phyloP scores from a whole-genome alignment of 2,888 invertebrate genomes.

The Lottia scabra region DNA sequence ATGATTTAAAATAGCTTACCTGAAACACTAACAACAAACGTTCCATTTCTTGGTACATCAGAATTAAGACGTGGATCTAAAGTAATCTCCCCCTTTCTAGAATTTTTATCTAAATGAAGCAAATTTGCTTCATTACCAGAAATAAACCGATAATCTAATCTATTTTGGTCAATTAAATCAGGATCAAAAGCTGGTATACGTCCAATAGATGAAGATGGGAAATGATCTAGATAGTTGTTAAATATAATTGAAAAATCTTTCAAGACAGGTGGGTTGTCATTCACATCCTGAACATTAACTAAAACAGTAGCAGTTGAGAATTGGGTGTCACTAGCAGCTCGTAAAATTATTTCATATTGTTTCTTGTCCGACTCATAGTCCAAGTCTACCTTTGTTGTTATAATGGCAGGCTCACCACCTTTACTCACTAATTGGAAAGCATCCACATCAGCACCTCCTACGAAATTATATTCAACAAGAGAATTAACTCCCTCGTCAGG shows the following conservation, averaged over 20 bases:
- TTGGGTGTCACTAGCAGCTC: constrained; percentile 91
- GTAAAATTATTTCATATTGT: constrained; percentile 86
- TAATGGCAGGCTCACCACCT: constrained; percentile 82
- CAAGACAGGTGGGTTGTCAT: constrained; percentile 93
- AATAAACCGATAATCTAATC: constrained; percentile 84
- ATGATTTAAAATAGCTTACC: constrained; percentile 71
- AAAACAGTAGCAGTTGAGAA: constrained; percentile 90
- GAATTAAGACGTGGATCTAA: constrained; percentile 94
- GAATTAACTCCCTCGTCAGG: constrained; percentile 94
- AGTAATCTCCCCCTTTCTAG: constrained; percentile 80
- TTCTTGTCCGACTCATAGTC: constrained; percentile 97
- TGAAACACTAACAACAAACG: constrained; percentile 92
- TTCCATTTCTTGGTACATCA: constrained; percentile 92
- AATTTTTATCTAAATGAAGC: constrained; percentile 83
- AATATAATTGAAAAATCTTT: constrained; percentile 93
- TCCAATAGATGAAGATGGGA: constrained; percentile 92
- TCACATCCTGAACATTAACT: constrained; percentile 88
- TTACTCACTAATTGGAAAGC: constrained; percentile 78
- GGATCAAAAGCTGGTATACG: constrained; percentile 93
- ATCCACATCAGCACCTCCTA: constrained; percentile 84
- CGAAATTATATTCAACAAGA: constrained; percentile 92
- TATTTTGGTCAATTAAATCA: constrained; percentile 83
- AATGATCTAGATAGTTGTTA: constrained; percentile 94
- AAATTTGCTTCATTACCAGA: constrained; percentile 94
- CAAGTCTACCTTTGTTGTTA: constrained; percentile 89